Conservation (phyloP, 37 sponge, comb jelly and placozoan genomes). For the Ephydatia muelleri region DNA sequence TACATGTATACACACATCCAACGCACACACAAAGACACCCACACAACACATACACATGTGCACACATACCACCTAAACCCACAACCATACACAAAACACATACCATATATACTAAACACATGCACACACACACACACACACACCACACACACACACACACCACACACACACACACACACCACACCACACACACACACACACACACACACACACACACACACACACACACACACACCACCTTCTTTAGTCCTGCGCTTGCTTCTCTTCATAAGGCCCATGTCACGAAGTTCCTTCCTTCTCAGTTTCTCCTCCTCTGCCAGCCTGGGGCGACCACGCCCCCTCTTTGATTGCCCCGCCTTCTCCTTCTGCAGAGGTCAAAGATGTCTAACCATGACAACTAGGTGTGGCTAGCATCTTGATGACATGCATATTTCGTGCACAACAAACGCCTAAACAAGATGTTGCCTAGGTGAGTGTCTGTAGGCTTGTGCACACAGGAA, state of each 20-base stretch:
- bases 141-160: neutral
- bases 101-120: too few species aligned
- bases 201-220: neutral
- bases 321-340: conserved; percentile 70
- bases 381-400: neutral
- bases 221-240: conserved; percentile 32
- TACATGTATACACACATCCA: neutral
- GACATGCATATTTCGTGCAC: too few species aligned
- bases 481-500: neutral
- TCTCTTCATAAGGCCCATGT: conserved; percentile 63
- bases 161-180: too few species aligned
- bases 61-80: too few species aligned
- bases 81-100: too few species aligned
- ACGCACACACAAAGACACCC: too few species aligned
- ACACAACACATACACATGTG: too few species aligned
- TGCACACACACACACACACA: neutral
- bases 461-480: neutral
- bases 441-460: neutral
- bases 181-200: too few species aligned
- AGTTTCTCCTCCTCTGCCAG: conserved; percentile 78
- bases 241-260: conserved; percentile 77
- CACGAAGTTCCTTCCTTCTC: conserved; percentile 72
- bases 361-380: neutral
- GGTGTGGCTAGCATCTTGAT: too few species aligned
- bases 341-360: neutral